Evolutionary conservation across 2,113 vertebrate genomes (phyloP), one percentile per base, ranked within the genome.

Genomic region (Tenebrosternarchus preto): DNA sequence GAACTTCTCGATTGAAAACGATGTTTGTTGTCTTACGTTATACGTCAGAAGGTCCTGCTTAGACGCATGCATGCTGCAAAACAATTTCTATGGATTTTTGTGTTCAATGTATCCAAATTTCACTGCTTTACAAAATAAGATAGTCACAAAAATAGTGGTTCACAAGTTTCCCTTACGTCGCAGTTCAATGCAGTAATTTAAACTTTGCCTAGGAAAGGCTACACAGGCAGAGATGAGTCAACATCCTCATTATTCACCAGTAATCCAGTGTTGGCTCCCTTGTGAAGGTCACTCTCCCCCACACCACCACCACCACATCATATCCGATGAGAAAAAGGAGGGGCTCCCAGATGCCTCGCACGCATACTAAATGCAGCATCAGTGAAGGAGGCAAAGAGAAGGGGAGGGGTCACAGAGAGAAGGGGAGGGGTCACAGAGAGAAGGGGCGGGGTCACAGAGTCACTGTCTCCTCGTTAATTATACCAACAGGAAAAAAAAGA

Each of bases 231-330:
- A 80, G 73, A 76, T 77, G 77, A 70, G 78, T 31, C 66, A 33
- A 74, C 73, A 43, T 22, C 4, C 73, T 85, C 84, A 85, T 85
- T 80, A 80, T 82, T 68, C 80, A 39, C 66, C 79, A 68, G 70
- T 85, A 85, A 85, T 85, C 80, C 78, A 67, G 73, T 74, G 25
- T 33, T 60, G 80, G 77, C 39, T 82, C 78, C 27, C 73, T 64
- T 46, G 75, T 85, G 84, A 85, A 85, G 84, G 84, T 85, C 84
- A 85, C 68, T 61, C 29, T 74, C 61, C 80, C 71, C 71, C 64
- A 27, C 67, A 24, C 61, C 6, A 20, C 61, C 60, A 50, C 39
- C 74, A 53, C 68, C n/a, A 29, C 67, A 80, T 80, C 80, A 79
- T 77, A 82, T 70, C 80, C 73, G 7, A 67, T 15, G 61, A 60